phyloP scores from a whole-genome alignment of 2,797 vertebrate genomes.

The Xerus rutilus region DNA sequence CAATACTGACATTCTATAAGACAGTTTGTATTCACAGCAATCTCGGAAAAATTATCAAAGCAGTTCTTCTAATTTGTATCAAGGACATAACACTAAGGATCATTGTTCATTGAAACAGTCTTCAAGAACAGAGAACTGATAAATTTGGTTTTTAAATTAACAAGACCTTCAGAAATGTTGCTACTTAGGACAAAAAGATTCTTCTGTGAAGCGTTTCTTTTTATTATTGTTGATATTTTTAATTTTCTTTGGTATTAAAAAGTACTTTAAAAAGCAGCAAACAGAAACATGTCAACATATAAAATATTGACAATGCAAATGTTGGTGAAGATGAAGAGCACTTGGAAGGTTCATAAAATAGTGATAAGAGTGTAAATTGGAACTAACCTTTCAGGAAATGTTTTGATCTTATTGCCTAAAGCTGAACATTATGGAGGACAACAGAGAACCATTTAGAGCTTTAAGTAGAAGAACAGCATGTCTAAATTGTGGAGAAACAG shows the following conservation, averaged over 20 bases:
- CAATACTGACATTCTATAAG: background rate
- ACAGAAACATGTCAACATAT: slow-evolving; percentile 35
- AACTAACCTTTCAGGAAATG: background rate
- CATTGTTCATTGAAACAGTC: slow-evolving; percentile 32
- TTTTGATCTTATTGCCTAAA: slow-evolving; percentile 40
- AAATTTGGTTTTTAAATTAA: slow-evolving; percentile 35
- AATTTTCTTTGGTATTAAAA: slow-evolving; percentile 45
- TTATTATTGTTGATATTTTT: slow-evolving; percentile 19
- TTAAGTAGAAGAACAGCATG: slow-evolving; percentile 3
- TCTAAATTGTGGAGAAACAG: background rate
- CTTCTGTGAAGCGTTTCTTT: background rate
- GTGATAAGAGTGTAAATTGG: background rate
- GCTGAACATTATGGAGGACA: background rate
- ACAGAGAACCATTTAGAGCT: slow-evolving; percentile 1
- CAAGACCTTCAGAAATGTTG: slow-evolving; percentile 59
- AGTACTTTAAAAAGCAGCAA: background rate
- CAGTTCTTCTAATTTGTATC: background rate
- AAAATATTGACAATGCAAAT: slow-evolving; percentile 41
- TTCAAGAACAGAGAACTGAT: slow-evolving; percentile 32
- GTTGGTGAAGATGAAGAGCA: slow-evolving; percentile 17
- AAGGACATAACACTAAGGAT: slow-evolving; percentile 44
- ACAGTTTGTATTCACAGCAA: background rate
- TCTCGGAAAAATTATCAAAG: slow-evolving; percentile 40
- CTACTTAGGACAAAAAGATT: slow-evolving; percentile 50
- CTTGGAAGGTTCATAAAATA: background rate